Conservation (phyloP, 2,888 invertebrate species). For the Andrena bucephala region DNA sequence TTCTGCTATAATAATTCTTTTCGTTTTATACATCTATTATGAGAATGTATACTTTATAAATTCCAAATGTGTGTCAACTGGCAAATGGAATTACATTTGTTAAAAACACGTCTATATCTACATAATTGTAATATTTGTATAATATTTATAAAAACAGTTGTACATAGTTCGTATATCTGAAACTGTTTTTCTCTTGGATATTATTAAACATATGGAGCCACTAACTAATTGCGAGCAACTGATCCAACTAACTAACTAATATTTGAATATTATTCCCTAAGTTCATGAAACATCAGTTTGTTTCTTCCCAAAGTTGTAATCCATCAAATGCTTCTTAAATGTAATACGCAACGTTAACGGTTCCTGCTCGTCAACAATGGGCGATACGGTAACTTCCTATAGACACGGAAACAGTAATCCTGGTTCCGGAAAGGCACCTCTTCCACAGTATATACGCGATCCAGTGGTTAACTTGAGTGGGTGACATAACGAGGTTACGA, state of each 20-base stretch:
- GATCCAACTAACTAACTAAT: too few species aligned
- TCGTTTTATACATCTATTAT: neutral
- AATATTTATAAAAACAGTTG: too few species aligned
- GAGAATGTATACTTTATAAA: too few species aligned
- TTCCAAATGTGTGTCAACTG: too few species aligned
- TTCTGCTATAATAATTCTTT: neutral
- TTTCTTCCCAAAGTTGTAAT: neutral
- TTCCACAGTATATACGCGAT: constrained; percentile 57
- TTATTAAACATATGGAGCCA: too few species aligned
- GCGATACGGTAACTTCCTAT: constrained; percentile 25
- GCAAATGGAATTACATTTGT: too few species aligned
- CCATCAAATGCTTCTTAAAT: neutral
- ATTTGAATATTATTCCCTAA: too few species aligned
- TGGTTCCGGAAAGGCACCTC: constrained; percentile 59
- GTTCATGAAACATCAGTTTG: neutral
- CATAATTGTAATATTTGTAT: too few species aligned
- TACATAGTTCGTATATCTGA: too few species aligned
- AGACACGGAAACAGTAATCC: constrained; percentile 41
- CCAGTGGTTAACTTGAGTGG: constrained; percentile 78
- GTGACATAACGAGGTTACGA: constrained; percentile 77
- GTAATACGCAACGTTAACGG: neutral
- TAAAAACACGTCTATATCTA: too few species aligned
- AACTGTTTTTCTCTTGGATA: too few species aligned
- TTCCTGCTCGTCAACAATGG: constrained; percentile 17
- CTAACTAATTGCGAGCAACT: too few species aligned